Base-by-base conservation (phyloP, 2,888 invertebrate genomes). In the Alviniconcha strummeri region DNA sequence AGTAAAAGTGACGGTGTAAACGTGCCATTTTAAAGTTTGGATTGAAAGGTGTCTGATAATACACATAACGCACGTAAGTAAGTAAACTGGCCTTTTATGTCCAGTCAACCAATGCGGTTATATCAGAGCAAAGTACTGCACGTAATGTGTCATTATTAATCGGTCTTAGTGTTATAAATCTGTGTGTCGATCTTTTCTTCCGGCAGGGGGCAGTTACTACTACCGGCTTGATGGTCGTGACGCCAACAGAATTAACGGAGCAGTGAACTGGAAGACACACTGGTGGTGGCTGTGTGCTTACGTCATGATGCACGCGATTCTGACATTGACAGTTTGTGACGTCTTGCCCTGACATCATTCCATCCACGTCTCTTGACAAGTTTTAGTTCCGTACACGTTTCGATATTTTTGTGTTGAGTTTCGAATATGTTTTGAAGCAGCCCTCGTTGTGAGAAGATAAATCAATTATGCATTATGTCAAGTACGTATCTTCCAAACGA, bases 141-240 rank as follows among this genome's bases (percentile, higher is more conserved):
- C 36, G 36, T 36, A 36, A 36, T 36, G 36, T 36, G 36, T 36
- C 36, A 36, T 36, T 36, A 36, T 36, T 36, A 36, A 36, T 1
- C 36, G 0, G 36, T 36, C 3, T 36, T 36, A 36, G 36, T 36
- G 36, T 36, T 36, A 36, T 36, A 36, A 36, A 36, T 36, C 36
- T 36, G 36, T 36, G 36, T 36, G 36, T 36, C 36, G 36, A 36
- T 36, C 36, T 60, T 60, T 60, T 56, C 4, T n/a, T 52, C 19
- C 60, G 13, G 19, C 82, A 82, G 82, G 77, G 11, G 82, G 82
- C 19, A 82, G 77, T 64, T 82, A 82, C 69, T 82, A 82, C 82
- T 82, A 76, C 71, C 64, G 82, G 9, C 82, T 82, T 13, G 82
- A 82, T 55, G 82, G 77, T 52, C 67, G 77, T 17, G 76, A 77